Percentiles rank a stretch among this genome's conserved stretches.
Evolutionary conservation across 2,113 vertebrate species (phyloP).

Genomic region (Polypterus bichir): DNA sequence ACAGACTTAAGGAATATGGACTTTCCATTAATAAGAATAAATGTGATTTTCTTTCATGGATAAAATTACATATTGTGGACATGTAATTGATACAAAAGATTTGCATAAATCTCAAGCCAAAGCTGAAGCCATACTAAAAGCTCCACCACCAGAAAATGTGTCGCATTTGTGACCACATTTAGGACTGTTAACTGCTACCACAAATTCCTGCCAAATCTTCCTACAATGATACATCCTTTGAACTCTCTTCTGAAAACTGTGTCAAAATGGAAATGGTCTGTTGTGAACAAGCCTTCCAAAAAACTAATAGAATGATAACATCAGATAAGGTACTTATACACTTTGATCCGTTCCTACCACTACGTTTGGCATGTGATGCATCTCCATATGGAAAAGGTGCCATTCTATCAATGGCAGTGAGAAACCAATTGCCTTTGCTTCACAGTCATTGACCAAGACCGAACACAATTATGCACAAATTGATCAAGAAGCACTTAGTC

Average conservation of each 20-base stretch:
- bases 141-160: background rate
- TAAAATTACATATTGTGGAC: too few relatives aligned
- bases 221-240: background rate
- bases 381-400: conserved; percentile 4
- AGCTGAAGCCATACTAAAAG: background rate
- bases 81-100: background rate
- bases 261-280: too few relatives aligned
- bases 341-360: conserved; percentile 1
- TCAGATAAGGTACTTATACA: conserved; percentile 12
- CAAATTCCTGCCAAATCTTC: background rate
- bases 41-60: too few relatives aligned
- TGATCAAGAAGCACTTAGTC: conserved; percentile 9
- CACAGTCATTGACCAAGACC: background rate
- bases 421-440: conserved; percentile 12
- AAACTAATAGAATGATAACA: conserved; percentile 7
- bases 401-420: conserved; percentile 8
- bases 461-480: conserved; percentile 13
- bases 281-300: conserved; percentile 17
- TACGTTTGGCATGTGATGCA: background rate
- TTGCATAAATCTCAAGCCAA: conserved; percentile 3
- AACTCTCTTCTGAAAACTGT: too few relatives aligned
- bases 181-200: background rate
- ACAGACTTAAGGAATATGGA: background rate
- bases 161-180: background rate
- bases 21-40: too few relatives aligned